Percentiles rank a stretch among this genome's conserved stretches.
phyloP scores from a whole-genome alignment of 2,888 invertebrate species.

The Sthenelais limicola region DNA sequence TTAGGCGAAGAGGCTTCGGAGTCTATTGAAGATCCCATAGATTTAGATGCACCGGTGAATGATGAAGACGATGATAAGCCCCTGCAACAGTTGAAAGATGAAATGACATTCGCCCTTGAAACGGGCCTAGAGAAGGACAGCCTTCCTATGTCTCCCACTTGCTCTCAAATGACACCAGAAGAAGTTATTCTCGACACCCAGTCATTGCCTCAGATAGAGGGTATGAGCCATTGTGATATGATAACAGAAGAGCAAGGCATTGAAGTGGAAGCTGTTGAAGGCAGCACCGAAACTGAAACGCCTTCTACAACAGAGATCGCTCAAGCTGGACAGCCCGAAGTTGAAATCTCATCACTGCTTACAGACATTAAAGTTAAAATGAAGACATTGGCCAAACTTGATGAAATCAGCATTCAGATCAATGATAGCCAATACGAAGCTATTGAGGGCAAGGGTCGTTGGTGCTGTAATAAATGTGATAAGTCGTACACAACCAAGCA shows the following conservation, averaged over 20 bases:
- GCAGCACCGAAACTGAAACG: no score
- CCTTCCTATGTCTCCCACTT: no score
- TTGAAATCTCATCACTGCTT: slow-evolving; percentile 8
- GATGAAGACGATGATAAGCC: slow-evolving; percentile 5
- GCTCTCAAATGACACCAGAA: no score
- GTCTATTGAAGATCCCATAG: no score
- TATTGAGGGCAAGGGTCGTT: slow-evolving; percentile 66
- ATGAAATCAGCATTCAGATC: slow-evolving; percentile 66
- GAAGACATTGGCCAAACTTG: slow-evolving; percentile 38
- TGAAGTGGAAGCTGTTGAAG: neutral
- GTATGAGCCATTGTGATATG: neutral
- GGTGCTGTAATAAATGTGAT: slow-evolving; percentile 69
- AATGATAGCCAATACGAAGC: slow-evolving; percentile 67
- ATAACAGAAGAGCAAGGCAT: neutral
- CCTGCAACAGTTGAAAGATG: neutral
- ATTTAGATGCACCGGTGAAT: no score
- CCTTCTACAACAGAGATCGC: no score
- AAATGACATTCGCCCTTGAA: neutral
- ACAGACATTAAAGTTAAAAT: slow-evolving; percentile 20
- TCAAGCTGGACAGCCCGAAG: no score
- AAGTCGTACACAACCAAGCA: slow-evolving; percentile 71
- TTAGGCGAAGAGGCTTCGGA: no score
- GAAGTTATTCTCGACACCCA: no score
- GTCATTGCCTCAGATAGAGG: no score
- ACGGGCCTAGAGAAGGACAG: neutral